These are phyloP conservation scores for Apeltes quadracus DNA, from an alignment of 2,113 vertebrate genomes.

Conservation along the genomic window DNA sequence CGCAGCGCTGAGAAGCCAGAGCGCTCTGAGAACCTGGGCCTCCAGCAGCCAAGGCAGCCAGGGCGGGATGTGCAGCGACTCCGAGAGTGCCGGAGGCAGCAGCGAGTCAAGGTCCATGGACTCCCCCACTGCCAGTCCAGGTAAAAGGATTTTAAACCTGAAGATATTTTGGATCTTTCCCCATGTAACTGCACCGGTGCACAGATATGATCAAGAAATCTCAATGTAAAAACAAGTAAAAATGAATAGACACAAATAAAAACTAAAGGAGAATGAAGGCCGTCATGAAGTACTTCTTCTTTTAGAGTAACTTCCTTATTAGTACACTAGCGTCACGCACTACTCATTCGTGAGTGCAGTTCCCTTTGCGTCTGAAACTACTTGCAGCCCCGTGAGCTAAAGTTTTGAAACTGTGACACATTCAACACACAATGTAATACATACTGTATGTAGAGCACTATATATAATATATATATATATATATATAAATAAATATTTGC, in stretches of 20 bases:
- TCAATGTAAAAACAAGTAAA: not conserved
- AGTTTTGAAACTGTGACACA: not conserved
- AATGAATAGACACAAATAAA: not conserved
- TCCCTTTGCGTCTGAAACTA: constrained; percentile 24
- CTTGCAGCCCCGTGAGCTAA: not conserved
- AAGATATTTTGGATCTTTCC: not conserved
- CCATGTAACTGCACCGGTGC: not conserved
- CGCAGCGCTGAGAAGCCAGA: constrained; percentile 73
- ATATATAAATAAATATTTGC: too few species aligned
- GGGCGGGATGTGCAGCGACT: constrained; percentile 95
- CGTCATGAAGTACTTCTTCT: not conserved
- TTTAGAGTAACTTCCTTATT: constrained; percentile 32
- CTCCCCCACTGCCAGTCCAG: constrained; percentile 97
- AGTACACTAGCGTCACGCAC: not conserved
- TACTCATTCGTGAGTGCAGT: constrained; percentile 1
- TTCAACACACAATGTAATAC: not conserved
- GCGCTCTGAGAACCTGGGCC: constrained; percentile 86
- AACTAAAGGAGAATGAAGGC: not conserved
- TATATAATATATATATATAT: too few species aligned
- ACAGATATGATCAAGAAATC: not conserved
- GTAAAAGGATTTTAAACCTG: constrained; percentile 69
- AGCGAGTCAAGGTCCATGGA: constrained; percentile 97
- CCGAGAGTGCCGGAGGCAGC: constrained; percentile 97
- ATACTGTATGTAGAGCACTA: not conserved
- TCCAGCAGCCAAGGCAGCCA: constrained; percentile 85